Evolutionary conservation across 2,797 vertebrate species (phyloP), one percentile per base, ranked within the genome.

Genomic region (Knipowitschia caucasica): DNA sequence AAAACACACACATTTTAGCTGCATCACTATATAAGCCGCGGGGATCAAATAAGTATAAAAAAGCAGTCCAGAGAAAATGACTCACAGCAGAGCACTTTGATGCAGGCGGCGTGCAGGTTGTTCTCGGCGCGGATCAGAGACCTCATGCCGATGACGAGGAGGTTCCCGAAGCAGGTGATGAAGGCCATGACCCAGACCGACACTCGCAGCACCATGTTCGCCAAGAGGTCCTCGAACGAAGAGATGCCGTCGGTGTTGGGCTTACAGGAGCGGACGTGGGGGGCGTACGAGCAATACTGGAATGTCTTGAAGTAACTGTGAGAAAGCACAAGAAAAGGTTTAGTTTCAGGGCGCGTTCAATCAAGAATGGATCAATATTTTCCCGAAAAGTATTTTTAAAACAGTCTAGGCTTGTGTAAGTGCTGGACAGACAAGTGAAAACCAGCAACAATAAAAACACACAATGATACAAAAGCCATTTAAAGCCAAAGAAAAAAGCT

Each of bases 1-100:
- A n/a, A n/a, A n/a, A n/a, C n/a, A n/a, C n/a, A n/a, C n/a, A n/a
- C n/a, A n/a, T n/a, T n/a, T n/a, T n/a, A n/a, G n/a, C n/a, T n/a
- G n/a, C n/a, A n/a, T n/a, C n/a, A n/a, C n/a, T n/a, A n/a, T n/a
- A n/a, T n/a, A n/a, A n/a, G n/a, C n/a, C n/a, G n/a, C n/a, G n/a
- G n/a, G n/a, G n/a, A n/a, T n/a, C n/a, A n/a, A n/a, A n/a, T n/a
- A n/a, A n/a, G n/a, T n/a, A n/a, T n/a, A n/a, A n/a, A n/a, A n/a
- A n/a, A n/a, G n/a, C n/a, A n/a, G n/a, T n/a, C n/a, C n/a, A n/a
- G n/a, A n/a, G n/a, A n/a, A n/a, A n/a, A n/a, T n/a, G n/a, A 92
- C 92, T 92, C 85, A 92, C 91, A 94, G 75, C 92, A 94, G 33
- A 94, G 86, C 58, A 92, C 88, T 85, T 94, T 94, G 81, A 94